phyloP scores from a whole-genome alignment of 2,113 vertebrate species.

The Gobius niger region DNA sequence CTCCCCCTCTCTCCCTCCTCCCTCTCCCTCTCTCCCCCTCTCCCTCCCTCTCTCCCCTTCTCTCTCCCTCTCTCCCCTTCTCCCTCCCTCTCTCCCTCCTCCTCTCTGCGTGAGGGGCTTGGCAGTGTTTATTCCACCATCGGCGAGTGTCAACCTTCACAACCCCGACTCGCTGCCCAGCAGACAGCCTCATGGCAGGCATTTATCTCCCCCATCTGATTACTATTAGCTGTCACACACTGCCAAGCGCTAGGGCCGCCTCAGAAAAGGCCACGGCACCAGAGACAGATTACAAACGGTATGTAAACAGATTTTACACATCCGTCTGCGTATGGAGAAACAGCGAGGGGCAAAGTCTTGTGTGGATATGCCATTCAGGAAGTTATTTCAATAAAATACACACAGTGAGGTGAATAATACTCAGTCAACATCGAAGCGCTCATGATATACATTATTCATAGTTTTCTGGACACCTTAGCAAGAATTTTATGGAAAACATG shows the following conservation, averaged over 20 bases:
- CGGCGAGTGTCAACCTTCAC: conserved; percentile 60
- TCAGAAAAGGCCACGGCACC: conserved; percentile 23
- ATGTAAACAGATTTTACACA: conserved; percentile 24
- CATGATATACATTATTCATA: too few relatives aligned
- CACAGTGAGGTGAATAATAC: background rate
- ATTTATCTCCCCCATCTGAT: conserved; percentile 62
- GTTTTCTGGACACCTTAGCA: too few relatives aligned
- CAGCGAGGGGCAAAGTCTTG: background rate
- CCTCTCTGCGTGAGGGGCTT: conserved; percentile 39
- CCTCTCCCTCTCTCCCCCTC: background rate
- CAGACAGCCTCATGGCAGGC: conserved; percentile 57
- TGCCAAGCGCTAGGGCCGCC: conserved; percentile 28
- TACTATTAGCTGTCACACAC: conserved; percentile 32
- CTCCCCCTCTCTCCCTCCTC: background rate
- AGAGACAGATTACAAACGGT: conserved; percentile 22
- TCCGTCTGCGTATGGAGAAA: background rate
- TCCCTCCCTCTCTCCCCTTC: background rate
- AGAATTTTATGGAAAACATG: too few relatives aligned
- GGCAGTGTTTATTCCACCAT: conserved; percentile 63
- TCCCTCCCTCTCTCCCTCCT: background rate
- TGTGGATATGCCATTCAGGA: background rate
- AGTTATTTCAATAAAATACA: background rate
- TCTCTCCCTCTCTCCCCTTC: background rate
- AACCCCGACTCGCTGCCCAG: conserved; percentile 53
- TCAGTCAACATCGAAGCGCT: background rate